Evolutionary conservation across 2,888 invertebrate species (phyloP).

Genomic region (Dendrolimus pini): DNA sequence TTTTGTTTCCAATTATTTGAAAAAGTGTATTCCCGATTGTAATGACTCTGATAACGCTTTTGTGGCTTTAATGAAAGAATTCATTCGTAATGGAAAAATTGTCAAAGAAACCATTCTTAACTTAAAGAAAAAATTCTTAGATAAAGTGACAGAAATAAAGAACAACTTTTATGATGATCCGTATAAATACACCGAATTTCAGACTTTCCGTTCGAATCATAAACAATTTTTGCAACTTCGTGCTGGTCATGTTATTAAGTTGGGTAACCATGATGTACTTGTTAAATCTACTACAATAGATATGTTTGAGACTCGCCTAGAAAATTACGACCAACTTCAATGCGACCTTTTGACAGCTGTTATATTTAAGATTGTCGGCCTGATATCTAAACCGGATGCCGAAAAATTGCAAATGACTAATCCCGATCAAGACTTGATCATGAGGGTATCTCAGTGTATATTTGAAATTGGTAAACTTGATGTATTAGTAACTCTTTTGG

Average conservation of each 20-base stretch:
- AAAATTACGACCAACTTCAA: background rate
- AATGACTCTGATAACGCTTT: slow-evolving; percentile 5
- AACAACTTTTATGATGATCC: background rate
- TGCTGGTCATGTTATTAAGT: background rate
- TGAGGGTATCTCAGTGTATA: slow-evolving; percentile 1
- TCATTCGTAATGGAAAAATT: background rate
- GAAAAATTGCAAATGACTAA: background rate
- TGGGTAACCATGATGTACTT: background rate
- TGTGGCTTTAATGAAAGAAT: background rate
- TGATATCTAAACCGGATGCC: background rate
- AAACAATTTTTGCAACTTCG: background rate
- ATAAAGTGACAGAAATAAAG: background rate
- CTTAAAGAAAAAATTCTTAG: background rate
- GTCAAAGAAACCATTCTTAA: background rate
- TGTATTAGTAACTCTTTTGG: background rate
- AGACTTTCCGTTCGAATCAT: background rate
- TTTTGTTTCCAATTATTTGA: slow-evolving; percentile 6
- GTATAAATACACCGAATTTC: background rate
- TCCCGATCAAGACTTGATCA: background rate
- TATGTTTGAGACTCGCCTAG: background rate
- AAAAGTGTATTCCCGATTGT: slow-evolving; percentile 3
- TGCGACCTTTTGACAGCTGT: background rate
- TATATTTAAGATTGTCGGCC: background rate
- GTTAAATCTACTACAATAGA: background rate
- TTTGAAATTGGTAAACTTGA: slow-evolving; percentile 10